Evolutionary conservation across 1,140 invertebrate species (phyloP), one percentile per base, ranked within the genome.

Genomic region (Lithobius niger): DNA sequence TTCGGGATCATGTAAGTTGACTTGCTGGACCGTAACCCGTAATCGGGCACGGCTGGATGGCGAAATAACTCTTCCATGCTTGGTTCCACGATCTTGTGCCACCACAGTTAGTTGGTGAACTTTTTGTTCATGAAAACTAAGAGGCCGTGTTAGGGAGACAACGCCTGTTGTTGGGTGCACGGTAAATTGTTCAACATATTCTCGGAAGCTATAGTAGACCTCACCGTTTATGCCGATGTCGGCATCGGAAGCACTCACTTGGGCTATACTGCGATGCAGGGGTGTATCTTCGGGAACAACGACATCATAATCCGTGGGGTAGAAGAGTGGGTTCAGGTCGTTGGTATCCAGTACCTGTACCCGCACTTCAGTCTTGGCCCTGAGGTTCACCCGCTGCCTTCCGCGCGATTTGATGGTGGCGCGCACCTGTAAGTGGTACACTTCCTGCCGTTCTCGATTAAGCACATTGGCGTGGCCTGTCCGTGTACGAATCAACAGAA

Each of bases 191-290:
- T 88, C 81, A 3, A 82, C 89, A 18, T 77, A 72, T 57, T 91
- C 79, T n/a, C 78, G 74, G 61, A 97, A 84, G 69, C 86, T 94
- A 69, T 96, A 98, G 70, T 97, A 97, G 61, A 97, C 90, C 73
- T 97, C 89, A 1, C 90, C 89, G 68, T 97, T 97, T 48, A 86
- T 77, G 0, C 92, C 93, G 13, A 92, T 73, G 69, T 98, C 93
- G 4, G 93, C 90, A 72, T 97, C 94, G 64, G 90, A 89, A 0
- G 93, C 94, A 15, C 79, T 79, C 2, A 78, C 73, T 56, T 67
- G 61, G 1, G 69, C 62, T 27, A 80, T 69, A 49, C 66, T 72
- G 21, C 59, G 76, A 71, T 94, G 87, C 48, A 92, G 69, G 2
- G 88, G 82, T 47, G 82, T 83, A 66, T 97, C 90, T 70, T 97